Conservation (phyloP, 2,888 invertebrate genomes). For the Timandra comae region DNA sequence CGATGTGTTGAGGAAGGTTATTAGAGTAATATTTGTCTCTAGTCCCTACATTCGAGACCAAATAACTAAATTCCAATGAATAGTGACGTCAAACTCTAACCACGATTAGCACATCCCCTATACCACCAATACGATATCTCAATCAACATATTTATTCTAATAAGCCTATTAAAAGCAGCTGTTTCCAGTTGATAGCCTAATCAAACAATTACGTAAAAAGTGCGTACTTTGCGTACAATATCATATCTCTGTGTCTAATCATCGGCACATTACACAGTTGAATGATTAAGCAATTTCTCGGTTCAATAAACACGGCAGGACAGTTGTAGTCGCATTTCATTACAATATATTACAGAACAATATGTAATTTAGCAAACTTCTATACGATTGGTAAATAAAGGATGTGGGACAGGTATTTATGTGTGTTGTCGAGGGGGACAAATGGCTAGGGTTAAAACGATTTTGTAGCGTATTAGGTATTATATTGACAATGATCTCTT, state of each 20-base stretch:
- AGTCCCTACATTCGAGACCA: too few relatives aligned
- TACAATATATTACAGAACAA: constrained; percentile 51
- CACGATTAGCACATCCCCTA: too few relatives aligned
- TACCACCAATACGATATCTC: too few relatives aligned
- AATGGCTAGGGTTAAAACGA: neutral
- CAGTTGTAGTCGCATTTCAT: constrained; percentile 59
- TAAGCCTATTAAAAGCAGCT: constrained; percentile 8
- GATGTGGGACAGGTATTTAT: constrained; percentile 45
- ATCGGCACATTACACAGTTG: constrained; percentile 60
- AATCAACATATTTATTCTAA: too few relatives aligned
- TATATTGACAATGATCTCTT: too few relatives aligned
- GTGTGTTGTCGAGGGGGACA: constrained; percentile 30
- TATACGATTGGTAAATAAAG: constrained; percentile 28
- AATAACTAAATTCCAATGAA: too few relatives aligned
- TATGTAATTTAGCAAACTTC: constrained; percentile 66
- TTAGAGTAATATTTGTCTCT: too few relatives aligned
- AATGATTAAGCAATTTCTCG: constrained; percentile 72
- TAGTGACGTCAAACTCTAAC: too few relatives aligned
- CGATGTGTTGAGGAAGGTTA: too few relatives aligned
- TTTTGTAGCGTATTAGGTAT: too few relatives aligned
- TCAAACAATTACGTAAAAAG: constrained; percentile 11
- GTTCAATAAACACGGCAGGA: constrained; percentile 48
- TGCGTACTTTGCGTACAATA: constrained; percentile 50
- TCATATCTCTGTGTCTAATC: constrained; percentile 61
- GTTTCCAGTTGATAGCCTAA: constrained; percentile 10